Conservation (phyloP, 2,113 vertebrate species). For the Platysternon megacephalum region DNA sequence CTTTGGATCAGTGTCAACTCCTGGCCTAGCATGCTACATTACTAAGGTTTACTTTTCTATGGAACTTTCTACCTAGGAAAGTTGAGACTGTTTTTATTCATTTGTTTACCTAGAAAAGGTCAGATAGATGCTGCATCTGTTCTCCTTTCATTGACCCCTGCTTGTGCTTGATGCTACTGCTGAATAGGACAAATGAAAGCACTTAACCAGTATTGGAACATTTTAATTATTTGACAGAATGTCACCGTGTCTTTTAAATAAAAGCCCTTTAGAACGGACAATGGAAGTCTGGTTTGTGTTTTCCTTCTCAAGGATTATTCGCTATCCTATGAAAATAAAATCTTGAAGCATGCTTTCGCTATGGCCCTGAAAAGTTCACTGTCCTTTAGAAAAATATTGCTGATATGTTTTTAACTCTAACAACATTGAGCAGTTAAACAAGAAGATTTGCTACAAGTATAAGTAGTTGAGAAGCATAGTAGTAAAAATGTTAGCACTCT, state of each 20-base stretch:
- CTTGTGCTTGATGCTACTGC: not conserved
- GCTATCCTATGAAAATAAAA: conserved; percentile 9
- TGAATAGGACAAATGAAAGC: conserved; percentile 24
- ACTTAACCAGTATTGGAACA: not conserved
- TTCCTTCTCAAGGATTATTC: not conserved
- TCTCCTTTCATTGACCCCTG: not conserved
- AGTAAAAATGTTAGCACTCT: not conserved
- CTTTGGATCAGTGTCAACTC: not conserved
- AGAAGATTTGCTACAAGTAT: rapidly evolving
- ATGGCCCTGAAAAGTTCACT: not conserved
- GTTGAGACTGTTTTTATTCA: not conserved
- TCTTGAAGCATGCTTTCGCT: not conserved
- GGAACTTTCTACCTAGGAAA: not conserved
- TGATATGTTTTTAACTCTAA: not conserved
- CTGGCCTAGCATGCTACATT: not conserved
- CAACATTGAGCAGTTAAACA: not conserved
- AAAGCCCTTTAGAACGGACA: not conserved
- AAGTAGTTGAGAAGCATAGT: not conserved
- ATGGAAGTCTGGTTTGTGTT: not conserved
- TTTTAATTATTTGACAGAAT: not conserved
- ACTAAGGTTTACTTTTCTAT: not conserved
- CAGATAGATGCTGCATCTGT: not conserved
- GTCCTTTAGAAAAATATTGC: not conserved
- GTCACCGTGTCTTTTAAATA: not conserved
- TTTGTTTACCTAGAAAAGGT: not conserved